phyloP scores from a whole-genome alignment of 1,140 invertebrate species.

The Bombus difficillimus region DNA sequence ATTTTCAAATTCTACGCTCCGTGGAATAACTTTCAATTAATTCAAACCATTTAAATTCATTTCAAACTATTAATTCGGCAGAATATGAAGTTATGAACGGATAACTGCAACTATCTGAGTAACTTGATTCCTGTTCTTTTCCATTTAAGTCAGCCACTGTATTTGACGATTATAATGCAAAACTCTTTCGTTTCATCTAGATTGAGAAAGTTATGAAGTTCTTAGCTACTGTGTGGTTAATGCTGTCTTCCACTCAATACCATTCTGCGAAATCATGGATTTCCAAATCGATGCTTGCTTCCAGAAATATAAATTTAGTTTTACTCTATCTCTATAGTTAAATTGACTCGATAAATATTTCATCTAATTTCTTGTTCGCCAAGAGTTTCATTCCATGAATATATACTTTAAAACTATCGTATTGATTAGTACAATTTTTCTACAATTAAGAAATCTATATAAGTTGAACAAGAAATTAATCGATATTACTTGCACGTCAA shows the following conservation, averaged over 20 bases:
- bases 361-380: not conserved
- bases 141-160: not conserved
- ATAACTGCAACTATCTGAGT: not conserved
- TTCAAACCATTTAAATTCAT: constrained; percentile 23
- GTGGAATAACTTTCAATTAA: constrained; percentile 17
- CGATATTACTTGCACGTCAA: not conserved
- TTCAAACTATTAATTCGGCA: not conserved
- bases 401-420: not conserved
- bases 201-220: constrained; percentile 1
- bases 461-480: not conserved
- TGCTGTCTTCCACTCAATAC: not conserved
- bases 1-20: not conserved
- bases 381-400: not conserved
- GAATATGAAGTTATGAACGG: constrained; percentile 20
- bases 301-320: not conserved
- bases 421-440: too few relatives aligned
- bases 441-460: too few relatives aligned
- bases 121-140: not conserved
- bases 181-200: constrained; percentile 7
- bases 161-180: not conserved
- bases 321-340: not conserved
- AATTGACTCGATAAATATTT: not conserved
- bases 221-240: not conserved
- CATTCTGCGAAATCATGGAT: not conserved
- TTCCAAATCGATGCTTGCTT: not conserved